Percentiles rank a stretch among this genome's conserved stretches.
Conservation (phyloP, 1,140 invertebrate species). For the Drosophila sturtevanti region DNA sequence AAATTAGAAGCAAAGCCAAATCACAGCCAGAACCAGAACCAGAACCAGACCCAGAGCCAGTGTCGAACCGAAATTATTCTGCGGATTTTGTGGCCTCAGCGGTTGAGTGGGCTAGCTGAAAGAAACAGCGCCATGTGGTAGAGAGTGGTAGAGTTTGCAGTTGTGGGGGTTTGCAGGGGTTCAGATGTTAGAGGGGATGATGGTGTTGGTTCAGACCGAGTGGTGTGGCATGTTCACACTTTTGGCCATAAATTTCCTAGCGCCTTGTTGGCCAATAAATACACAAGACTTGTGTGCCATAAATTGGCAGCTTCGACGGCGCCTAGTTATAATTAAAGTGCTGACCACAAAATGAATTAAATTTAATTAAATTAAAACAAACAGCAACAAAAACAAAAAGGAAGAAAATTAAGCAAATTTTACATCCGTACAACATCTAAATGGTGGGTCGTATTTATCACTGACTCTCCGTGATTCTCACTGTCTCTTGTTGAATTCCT, state of each 20-base stretch:
- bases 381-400: background rate
- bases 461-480: conserved; percentile 1
- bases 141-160: background rate
- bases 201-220: background rate
- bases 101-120: conserved; percentile 20
- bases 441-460: conserved; percentile 1
- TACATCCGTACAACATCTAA: background rate
- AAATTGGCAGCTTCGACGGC: conserved; percentile 45
- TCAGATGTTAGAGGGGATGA: background rate
- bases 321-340: conserved; percentile 63
- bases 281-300: conserved; percentile 62
- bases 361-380: conserved; percentile 60
- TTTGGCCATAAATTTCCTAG: conserved; percentile 63
- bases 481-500: background rate
- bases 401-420: background rate
- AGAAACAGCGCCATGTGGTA: background rate
- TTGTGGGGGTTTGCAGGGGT: too few species aligned
- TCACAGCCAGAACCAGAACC: conserved; percentile 24
- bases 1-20: conserved; percentile 66
- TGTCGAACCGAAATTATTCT: conserved; percentile 69
- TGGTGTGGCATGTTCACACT: conserved; percentile 54
- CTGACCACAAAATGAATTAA: conserved; percentile 36
- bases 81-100: conserved; percentile 63
- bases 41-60: conserved; percentile 46
- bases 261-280: conserved; percentile 78